Evolutionary conservation across 2,797 vertebrate species (phyloP).

Genomic region (Melanogrammus aeglefinus): DNA sequence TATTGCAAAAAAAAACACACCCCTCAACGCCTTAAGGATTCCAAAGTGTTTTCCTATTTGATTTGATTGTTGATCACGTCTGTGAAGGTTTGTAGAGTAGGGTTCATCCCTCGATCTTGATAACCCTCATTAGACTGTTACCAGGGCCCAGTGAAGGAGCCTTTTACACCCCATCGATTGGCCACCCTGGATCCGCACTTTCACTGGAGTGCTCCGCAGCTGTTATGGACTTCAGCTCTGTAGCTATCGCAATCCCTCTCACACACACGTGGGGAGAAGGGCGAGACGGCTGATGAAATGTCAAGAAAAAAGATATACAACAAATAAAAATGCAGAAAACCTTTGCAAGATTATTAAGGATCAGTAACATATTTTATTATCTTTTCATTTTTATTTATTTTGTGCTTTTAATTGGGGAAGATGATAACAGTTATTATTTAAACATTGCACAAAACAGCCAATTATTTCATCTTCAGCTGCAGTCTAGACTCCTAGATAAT

Average conservation of each 20-base stretch:
- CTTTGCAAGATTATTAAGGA: too few relatives aligned
- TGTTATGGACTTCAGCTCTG: neutral
- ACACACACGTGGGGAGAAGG: too few relatives aligned
- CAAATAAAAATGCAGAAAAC: too few relatives aligned
- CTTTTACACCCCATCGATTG: neutral
- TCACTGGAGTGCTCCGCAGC: neutral
- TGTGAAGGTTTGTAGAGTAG: too few relatives aligned
- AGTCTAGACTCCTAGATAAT: neutral
- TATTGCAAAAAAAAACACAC: too few relatives aligned
- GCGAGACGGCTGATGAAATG: too few relatives aligned
- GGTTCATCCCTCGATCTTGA: neutral
- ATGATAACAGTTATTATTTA: neutral
- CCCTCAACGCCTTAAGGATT: too few relatives aligned
- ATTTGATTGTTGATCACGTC: neutral
- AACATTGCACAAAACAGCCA: neutral
- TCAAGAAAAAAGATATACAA: too few relatives aligned
- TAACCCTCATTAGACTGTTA: neutral
- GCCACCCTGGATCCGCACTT: neutral
- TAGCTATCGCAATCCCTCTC: neutral
- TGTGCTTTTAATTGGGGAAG: neutral
- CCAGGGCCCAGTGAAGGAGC: neutral
- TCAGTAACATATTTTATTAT: too few relatives aligned
- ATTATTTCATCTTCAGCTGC: neutral
- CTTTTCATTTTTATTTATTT: neutral
- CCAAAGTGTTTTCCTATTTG: too few relatives aligned